A percentile compares a stretch with the other conserved stretches of the same genome.
phyloP scores from a whole-genome alignment of 2,113 vertebrate species.

The Fukomys damarensis region DNA sequence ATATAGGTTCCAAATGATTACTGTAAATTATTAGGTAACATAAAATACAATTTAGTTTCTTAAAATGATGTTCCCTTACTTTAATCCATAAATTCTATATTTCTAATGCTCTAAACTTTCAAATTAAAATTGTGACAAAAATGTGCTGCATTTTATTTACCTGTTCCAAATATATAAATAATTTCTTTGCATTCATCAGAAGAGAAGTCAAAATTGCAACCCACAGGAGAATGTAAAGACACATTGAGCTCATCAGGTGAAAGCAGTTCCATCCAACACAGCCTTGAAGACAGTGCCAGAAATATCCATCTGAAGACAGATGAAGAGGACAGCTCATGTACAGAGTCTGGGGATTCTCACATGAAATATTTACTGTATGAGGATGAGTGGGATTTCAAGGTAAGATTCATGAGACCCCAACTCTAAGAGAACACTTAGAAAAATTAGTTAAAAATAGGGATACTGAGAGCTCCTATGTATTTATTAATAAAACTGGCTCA shows the following conservation, averaged over 20 bases:
- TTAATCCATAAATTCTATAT: background rate
- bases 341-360: background rate
- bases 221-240: background rate
- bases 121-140: constrained; percentile 21
- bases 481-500: background rate
- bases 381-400: constrained; percentile 84
- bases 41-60: background rate
- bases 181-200: constrained; percentile 38
- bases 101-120: constrained; percentile 41
- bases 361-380: constrained; percentile 75
- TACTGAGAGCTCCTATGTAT: background rate
- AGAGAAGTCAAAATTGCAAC: background rate
- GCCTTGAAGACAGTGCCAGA: background rate
- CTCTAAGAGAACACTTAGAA: background rate
- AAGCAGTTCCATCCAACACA: background rate
- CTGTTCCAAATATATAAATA: background rate
- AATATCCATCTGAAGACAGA: accelerated
- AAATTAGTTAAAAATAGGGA: background rate
- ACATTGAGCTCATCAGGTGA: accelerated
- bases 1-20: background rate
- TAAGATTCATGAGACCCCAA: constrained; percentile 63
- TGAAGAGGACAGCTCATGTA: background rate
- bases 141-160: background rate
- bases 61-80: constrained; percentile 1
- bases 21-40: background rate